Percentiles rank a stretch among this genome's conserved stretches.
phyloP scores from a whole-genome alignment of 2,888 invertebrate genomes.

The Drosophila meridionalis region DNA sequence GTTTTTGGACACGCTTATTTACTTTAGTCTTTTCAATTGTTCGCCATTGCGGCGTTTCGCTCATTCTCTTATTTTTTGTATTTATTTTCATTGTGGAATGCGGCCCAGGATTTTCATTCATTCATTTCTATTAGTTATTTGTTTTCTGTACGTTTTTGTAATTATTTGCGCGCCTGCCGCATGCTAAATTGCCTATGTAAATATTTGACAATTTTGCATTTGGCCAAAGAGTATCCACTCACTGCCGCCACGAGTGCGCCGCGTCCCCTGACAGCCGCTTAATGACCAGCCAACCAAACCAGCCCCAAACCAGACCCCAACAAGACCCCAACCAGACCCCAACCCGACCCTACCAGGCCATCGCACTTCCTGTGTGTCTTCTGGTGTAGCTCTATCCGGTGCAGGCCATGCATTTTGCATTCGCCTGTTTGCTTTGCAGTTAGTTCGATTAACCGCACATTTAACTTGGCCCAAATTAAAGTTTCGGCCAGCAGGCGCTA shows the following conservation, averaged over 20 bases:
- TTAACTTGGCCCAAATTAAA: constrained; percentile 50
- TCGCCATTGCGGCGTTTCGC: constrained; percentile 43
- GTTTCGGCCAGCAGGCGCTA: constrained; percentile 1
- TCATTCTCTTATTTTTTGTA: neutral
- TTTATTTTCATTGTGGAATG: constrained; percentile 53
- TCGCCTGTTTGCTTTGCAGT: constrained; percentile 61
- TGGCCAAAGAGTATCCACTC: constrained; percentile 54
- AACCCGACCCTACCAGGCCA: constrained; percentile 47
- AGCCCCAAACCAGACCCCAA: constrained; percentile 43
- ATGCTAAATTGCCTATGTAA: constrained; percentile 82
- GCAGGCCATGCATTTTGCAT: constrained; percentile 51
- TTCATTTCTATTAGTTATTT: constrained; percentile 76
- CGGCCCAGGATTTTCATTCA: constrained; percentile 43
- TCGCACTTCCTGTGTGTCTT: constrained; percentile 54
- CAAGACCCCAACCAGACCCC: constrained; percentile 20
- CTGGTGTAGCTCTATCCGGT: constrained; percentile 45
- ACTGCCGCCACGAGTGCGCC: neutral
- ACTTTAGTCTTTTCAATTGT: constrained; percentile 55
- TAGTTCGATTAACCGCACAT: constrained; percentile 69
- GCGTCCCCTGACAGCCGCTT: constrained; percentile 32
- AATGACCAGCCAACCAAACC: constrained; percentile 54
- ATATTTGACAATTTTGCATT: constrained; percentile 81
- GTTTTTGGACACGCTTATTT: constrained; percentile 50
- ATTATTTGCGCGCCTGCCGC: constrained; percentile 77
- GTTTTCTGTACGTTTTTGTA: constrained; percentile 76